A percentile compares a stretch with the other conserved stretches of the same genome.
Conservation (phyloP, 2,797 vertebrate species). For the Coreius guichenoti region DNA sequence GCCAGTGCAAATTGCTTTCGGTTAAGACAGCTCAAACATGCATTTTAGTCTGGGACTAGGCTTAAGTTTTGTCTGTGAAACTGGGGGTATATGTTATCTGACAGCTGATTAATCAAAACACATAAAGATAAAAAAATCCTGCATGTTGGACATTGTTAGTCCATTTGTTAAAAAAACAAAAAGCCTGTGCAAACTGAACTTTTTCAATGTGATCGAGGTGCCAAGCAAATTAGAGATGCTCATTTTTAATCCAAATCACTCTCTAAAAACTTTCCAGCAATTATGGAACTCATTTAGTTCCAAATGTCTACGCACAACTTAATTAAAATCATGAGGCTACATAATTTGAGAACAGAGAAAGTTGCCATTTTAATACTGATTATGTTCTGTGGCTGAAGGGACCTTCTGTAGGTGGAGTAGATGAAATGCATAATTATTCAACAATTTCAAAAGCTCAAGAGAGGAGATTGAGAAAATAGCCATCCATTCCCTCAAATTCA, state of each 20-base stretch:
- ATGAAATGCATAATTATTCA: conserved; percentile 48
- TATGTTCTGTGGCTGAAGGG: conserved; percentile 11
- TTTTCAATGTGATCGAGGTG: neutral
- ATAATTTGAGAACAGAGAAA: conserved; percentile 45
- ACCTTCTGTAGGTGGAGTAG: conserved; percentile 41
- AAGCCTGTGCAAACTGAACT: neutral
- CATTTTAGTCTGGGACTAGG: too few relatives aligned
- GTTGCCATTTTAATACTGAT: conserved; percentile 48
- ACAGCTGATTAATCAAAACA: neutral
- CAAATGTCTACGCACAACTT: conserved; percentile 33
- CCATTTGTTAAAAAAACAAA: neutral
- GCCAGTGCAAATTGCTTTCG: neutral
- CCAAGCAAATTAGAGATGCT: conserved; percentile 1
- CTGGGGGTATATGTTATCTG: neutral
- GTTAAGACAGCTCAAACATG: neutral
- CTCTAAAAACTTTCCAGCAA: conserved; percentile 36
- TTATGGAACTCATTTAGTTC: conserved; percentile 43
- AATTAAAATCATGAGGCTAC: conserved; percentile 48
- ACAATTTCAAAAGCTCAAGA: neutral
- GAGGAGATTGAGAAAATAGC: neutral
- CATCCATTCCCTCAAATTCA: neutral
- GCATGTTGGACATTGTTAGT: neutral
- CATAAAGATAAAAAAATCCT: neutral
- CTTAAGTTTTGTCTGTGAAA: too few relatives aligned
- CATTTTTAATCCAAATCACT: conserved; percentile 39